Percentiles rank a stretch among this genome's conserved stretches.
phyloP scores from a whole-genome alignment of 2,113 vertebrate genomes.

The Vidua macroura region DNA sequence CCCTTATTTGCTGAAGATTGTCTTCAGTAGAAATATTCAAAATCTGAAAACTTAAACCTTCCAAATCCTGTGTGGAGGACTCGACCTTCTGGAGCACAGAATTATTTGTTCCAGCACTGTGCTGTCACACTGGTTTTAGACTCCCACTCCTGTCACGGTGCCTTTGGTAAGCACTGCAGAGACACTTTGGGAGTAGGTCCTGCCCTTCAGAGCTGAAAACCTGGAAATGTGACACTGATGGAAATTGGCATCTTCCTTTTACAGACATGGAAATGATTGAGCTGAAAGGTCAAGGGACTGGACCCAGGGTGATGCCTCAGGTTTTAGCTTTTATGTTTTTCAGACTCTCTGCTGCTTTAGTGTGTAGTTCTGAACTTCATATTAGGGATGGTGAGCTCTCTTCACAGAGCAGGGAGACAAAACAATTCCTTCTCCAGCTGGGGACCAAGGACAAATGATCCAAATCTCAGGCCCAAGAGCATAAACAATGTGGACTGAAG shows the following conservation, averaged over 20 bases:
- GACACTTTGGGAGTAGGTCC: background rate
- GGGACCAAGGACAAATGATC: too few species aligned
- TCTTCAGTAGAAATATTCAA: background rate
- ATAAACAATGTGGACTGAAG: too few species aligned
- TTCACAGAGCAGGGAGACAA: too few species aligned
- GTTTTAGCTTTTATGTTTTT: background rate
- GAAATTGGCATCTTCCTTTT: background rate
- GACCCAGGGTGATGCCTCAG: background rate
- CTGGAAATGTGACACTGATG: background rate
- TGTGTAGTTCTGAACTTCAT: too few species aligned
- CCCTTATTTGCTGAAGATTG: background rate
- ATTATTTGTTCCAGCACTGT: background rate
- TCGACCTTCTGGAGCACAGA: background rate
- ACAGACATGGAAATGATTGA: background rate
- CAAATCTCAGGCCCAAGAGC: too few species aligned
- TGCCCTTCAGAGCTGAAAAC: background rate
- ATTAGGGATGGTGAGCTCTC: too few species aligned
- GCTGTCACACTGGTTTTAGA: fast-evolving
- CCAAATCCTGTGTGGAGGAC: background rate
- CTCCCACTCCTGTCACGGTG: background rate
- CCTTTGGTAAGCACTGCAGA: background rate
- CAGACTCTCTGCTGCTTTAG: too few species aligned
- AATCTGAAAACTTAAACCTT: background rate
- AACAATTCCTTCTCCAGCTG: too few species aligned
- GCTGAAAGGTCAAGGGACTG: background rate